Base-by-base conservation (phyloP, 2,888 invertebrate species). In the Mythimna vitellina region DNA sequence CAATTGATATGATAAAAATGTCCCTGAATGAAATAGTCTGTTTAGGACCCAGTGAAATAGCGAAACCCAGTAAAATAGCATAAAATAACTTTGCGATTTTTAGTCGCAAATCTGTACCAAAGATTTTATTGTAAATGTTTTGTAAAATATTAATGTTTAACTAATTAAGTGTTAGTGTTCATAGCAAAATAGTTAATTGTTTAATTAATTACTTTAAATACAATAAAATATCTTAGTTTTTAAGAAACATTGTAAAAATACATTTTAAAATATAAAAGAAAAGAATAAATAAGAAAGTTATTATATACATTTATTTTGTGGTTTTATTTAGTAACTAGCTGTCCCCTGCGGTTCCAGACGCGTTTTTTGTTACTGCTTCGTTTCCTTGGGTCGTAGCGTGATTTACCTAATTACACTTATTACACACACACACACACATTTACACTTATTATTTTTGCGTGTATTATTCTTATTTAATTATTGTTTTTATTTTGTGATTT, bases 221-320 rank as follows among this genome's bases (percentile, higher is more conserved):
- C 46, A 66, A 57, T 67, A 63, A 64, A 63, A 73, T 62, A 69
- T 77, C 38, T 73, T 74, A 77, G 57, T 54, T 38, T 35, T 1
- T 73, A 86, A 89, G 87, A 12, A 1, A 80, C 80, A 86, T 86
- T 93, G 93, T 93, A 93, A 87, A 92, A 89, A 91, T 87, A 78
- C 74, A 86, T 87, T 88, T 88, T 89, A 88, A 90, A 87, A 87
- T 70, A 90, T 87, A 89, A 88, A 90, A 83, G 89, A 90, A 89
- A 86, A 87, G 84, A 87, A 86, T 88, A 85, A 86, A 85, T 83
- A 89, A 89, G 88, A 89, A 92, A 90, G 90, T 92, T 91, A 92
- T 87, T 93, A 92, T 91, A 90, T 91, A 91, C 87, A 89, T 87
- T 86, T 86, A 86, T 80, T 85, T 68, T 61, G 73, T 87, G 62